Base-by-base conservation (phyloP, 2,797 vertebrate species). In the Lycodopsis pacificus region DNA sequence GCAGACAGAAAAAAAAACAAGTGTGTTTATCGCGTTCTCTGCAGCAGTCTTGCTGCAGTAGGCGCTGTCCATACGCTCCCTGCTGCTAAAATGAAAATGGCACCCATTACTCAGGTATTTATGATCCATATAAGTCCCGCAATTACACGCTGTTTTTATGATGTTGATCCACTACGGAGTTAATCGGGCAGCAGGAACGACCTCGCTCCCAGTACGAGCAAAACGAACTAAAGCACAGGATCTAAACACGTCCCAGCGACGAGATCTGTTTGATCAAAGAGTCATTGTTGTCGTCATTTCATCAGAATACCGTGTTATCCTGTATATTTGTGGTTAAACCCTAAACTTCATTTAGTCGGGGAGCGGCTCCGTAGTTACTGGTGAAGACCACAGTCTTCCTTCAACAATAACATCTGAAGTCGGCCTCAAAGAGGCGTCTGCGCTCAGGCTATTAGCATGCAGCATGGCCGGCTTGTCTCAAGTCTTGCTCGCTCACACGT, bases 391-490 rank as follows among this genome's bases (percentile, higher is more conserved):
- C 40, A 62, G 56, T 86, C 80, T 86, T 76, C 22, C 63, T 74
- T 79, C 69, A 76, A 76, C 83, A 83, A 38, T 65, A 79, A 62
- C 42, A 75, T 86, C 80, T 75, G 51, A 68, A 72, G 75, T 80
- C 66, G 25, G 61, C 61, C 83, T 87, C 88, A 82, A 82, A 88
- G 69, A 58, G 13, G n/a, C 48, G 66, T 73, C 78, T 69, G 83
- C 22, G 11, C 61, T 27, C 13, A 32, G 58, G 77, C 77, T 83
- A 69, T 89, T 90, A 89, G 83, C 85, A 88, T 91, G 84, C 87
- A 81, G 79, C 76, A 34, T 36, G 74, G 74, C 58, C 54, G 40
- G 48, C 76, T 81, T 20, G 73, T 77, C 87, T 89, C 83, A 80
- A 88, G 85, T 87, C 85, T 77, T 58, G 58, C 38, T 62, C 59